Base-by-base conservation (phyloP, 2,113 vertebrate genomes). In the Arothron firmamentum region DNA sequence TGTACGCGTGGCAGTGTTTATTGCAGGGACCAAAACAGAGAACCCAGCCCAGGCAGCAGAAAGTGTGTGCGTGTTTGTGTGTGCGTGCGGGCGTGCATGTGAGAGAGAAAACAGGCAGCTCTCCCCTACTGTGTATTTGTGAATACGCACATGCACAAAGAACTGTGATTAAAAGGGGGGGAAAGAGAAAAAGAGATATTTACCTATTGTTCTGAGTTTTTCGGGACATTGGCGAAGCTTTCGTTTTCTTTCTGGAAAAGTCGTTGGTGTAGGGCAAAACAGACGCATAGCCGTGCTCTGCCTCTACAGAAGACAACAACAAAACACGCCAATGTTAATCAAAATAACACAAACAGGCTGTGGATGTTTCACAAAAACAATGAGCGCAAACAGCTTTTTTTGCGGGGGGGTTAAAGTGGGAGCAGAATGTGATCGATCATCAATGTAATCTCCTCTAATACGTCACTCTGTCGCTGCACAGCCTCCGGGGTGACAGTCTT, bases 231-330 rank as follows among this genome's bases (percentile, higher is more conserved):
- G 92, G 76, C 71, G 92, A 91, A 52, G 92, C 81, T 94, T 96
- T 97, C 89, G 92, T 93, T 93, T 96, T 98, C 92, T 97, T 96
- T 89, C 93, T 85, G 90, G 93, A 90, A 84, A 93, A 95, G 92
- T 97, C 94, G 78, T 89, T 94, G 83, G 92, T 93, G 92, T 92
- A 98, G 56, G 96, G 96, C 89, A 97, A 92, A 87, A 95, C 94
- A 71, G 96, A 97, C 56, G 96, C 96, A 86, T 99, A 99, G 81
- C 96, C 96, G 85, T 99, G 96, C 83, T 99, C 96, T 88, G 96
- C 96, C 89, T 96, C 96, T 98, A 87, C 80, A 90, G 86, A 90
- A 91, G 79, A 81, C 74, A 85, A 81, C 73, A 86, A 80, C 5
- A 21, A 56, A 31, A 60, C 18, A 77, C 60, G 73, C 74, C 1